A percentile compares a stretch with the other conserved stretches of the same genome.
Evolutionary conservation across 2,888 invertebrate species (phyloP).

Genomic region (Epistrophe eligans): DNA sequence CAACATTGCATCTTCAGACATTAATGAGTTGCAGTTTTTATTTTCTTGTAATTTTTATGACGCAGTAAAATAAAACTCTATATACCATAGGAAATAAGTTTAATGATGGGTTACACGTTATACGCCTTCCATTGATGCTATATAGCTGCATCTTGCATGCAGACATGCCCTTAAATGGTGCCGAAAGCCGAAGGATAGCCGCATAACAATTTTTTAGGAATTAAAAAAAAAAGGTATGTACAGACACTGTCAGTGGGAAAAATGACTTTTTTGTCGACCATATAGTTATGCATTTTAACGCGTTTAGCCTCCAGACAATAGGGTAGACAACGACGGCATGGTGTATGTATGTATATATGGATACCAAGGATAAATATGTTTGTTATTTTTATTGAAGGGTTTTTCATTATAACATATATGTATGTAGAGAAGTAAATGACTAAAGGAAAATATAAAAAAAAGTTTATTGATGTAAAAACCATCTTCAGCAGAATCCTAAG

Average conservation of each 20-base stretch:
- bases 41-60: conserved; percentile 14
- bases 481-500: background rate
- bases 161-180: conserved; percentile 62
- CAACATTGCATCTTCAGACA: conserved; percentile 2
- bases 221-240: conserved; percentile 6
- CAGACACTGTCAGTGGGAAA: background rate
- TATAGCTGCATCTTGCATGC: conserved; percentile 21
- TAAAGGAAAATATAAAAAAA: background rate
- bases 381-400: background rate
- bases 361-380: background rate
- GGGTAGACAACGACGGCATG: background rate
- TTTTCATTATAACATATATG: background rate
- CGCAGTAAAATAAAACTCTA: background rate
- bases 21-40: conserved; percentile 19
- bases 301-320: conserved; percentile 2
- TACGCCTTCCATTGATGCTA: background rate
- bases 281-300: conserved; percentile 5
- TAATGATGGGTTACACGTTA: conserved; percentile 55
- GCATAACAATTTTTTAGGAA: conserved; percentile 44
- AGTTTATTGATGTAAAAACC: background rate
- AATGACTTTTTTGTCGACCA: conserved; percentile 3
- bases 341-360: background rate
- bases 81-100: conserved; percentile 2
- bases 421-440: conserved; percentile 11
- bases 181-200: conserved; percentile 67